Conservation (phyloP, 2,113 vertebrate species). For the Himantopus leucocephalus region DNA sequence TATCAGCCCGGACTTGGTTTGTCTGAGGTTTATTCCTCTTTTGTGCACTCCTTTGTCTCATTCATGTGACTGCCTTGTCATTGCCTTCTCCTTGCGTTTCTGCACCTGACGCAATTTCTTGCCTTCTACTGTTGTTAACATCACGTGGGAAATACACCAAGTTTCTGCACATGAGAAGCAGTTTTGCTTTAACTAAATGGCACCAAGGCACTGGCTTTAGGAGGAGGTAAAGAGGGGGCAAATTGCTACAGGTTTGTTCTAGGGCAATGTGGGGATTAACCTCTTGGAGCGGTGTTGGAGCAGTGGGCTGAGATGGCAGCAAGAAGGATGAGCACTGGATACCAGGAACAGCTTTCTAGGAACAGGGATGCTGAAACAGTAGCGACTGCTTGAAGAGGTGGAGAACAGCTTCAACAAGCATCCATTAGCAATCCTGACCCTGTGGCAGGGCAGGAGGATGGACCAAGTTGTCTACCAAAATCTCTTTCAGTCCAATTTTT, state of each 20-base stretch:
- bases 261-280: not conserved
- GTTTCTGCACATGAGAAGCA: not conserved
- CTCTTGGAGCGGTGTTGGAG: not conserved
- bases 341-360: not conserved
- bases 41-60: not conserved
- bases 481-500: not conserved
- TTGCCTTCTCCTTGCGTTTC: not conserved
- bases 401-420: not conserved
- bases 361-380: not conserved
- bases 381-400: not conserved
- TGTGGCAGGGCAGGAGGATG: not conserved
- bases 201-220: not conserved
- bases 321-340: not conserved
- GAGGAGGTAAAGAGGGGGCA: not conserved
- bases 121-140: not conserved
- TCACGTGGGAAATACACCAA: not conserved
- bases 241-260: not conserved
- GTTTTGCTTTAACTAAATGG: not conserved
- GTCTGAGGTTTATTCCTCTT: not conserved
- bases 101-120: not conserved
- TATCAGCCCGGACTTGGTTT: rapidly evolving
- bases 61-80: not conserved
- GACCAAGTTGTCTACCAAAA: not conserved
- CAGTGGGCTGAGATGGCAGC: not conserved
- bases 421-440: not conserved